These are phyloP conservation scores for Conistra vaccinii DNA, from an alignment of 2,888 invertebrate genomes.

Conservation along the genomic window DNA sequence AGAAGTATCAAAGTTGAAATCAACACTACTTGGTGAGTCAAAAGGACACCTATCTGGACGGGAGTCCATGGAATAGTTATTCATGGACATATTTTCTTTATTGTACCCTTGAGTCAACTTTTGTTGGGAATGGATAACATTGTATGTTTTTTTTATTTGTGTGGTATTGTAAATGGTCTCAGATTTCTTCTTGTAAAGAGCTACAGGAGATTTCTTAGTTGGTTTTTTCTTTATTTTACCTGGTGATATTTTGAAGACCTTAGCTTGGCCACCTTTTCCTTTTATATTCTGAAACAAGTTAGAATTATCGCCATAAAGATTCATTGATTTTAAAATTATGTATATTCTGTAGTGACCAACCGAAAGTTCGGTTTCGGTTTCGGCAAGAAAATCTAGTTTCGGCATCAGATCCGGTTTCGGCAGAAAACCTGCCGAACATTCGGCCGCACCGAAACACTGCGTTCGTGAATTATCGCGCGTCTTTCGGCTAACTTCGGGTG, in stretches of 20 bases:
- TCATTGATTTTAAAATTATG: background rate
- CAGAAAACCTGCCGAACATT: no score
- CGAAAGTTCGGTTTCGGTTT: no score
- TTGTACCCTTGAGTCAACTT: constrained; percentile 73
- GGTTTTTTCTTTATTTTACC: constrained; percentile 84
- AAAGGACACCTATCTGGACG: constrained; percentile 81
- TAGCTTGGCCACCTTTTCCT: constrained; percentile 75
- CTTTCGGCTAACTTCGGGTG: no score
- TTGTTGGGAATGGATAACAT: constrained; percentile 75
- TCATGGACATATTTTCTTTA: constrained; percentile 78
- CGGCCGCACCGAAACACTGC: no score
- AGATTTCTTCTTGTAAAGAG: constrained; percentile 82
- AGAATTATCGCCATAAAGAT: background rate
- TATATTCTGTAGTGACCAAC: no score
- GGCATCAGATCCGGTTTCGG: no score
- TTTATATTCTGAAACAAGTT: constrained; percentile 81
- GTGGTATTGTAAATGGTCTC: constrained; percentile 80
- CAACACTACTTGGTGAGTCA: constrained; percentile 79
- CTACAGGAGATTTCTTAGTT: constrained; percentile 83
- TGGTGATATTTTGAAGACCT: constrained; percentile 82
- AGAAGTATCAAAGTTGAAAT: constrained; percentile 83
- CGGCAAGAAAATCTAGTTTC: no score
- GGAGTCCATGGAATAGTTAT: constrained; percentile 73
- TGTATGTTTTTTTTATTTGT: constrained; percentile 77
- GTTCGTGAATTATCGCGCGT: no score